Conservation (phyloP, 2,888 invertebrate species). For the Philaethria dido region DNA sequence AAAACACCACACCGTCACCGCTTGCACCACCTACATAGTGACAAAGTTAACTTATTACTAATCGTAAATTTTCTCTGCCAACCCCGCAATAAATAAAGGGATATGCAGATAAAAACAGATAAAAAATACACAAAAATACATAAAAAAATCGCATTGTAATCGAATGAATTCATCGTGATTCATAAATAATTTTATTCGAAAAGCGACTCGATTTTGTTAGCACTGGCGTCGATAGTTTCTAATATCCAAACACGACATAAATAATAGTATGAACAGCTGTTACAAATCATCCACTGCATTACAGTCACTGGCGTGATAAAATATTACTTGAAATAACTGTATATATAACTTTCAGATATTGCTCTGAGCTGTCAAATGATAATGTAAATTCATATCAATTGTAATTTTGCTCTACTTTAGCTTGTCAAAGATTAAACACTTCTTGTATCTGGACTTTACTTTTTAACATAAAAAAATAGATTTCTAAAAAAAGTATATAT, state of each 20-base stretch:
- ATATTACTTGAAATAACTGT: constrained; percentile 37
- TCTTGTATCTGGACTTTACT: background rate
- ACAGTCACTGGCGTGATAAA: constrained; percentile 38
- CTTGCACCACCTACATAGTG: too few relatives aligned
- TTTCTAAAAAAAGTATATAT: too few relatives aligned
- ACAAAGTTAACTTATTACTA: too few relatives aligned
- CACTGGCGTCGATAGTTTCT: constrained; percentile 34
- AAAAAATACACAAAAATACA: background rate
- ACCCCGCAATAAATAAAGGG: background rate
- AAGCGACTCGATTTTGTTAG: constrained; percentile 18
- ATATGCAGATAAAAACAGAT: background rate
- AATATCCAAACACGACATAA: constrained; percentile 35
- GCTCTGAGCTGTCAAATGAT: constrained; percentile 34
- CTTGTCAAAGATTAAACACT: constrained; percentile 5
- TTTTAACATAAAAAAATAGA: background rate
- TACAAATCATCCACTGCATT: constrained; percentile 39
- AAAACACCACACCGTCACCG: too few relatives aligned
- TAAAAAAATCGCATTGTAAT: background rate
- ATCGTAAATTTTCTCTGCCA: too few relatives aligned
- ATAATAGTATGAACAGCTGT: constrained; percentile 34
- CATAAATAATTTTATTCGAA: constrained; percentile 2
- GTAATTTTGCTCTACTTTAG: constrained; percentile 24
- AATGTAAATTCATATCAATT: constrained; percentile 34
- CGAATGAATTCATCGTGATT: background rate
- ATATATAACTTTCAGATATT: constrained; percentile 37